Evolutionary conservation across 1,140 invertebrate genomes (phyloP).

Genomic region (Pectinophora gossypiella): DNA sequence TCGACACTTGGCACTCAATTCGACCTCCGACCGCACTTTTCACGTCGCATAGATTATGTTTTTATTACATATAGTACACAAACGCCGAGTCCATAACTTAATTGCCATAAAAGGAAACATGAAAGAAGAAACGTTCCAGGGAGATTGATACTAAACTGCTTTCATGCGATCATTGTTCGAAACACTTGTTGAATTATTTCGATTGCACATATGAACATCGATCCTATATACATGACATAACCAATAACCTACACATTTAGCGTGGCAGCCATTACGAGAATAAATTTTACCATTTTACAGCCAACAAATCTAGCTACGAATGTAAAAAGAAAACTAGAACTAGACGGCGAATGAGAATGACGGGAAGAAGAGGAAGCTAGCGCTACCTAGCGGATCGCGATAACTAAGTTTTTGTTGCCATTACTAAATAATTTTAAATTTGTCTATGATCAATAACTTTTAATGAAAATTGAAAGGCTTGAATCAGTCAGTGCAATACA

Average conservation of each 20-base stretch:
- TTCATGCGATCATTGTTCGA: conserved; percentile 57
- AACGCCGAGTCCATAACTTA: conserved; percentile 68
- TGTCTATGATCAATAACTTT: too few species aligned
- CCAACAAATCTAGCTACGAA: conserved; percentile 55
- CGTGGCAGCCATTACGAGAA: conserved; percentile 72
- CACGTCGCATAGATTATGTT: conserved; percentile 64
- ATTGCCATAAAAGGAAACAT: conserved; percentile 70
- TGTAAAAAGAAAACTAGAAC: conserved; percentile 11
- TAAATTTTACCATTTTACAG: conserved; percentile 60
- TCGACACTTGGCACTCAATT: conserved; percentile 60
- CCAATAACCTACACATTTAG: conserved; percentile 65
- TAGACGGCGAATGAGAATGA: conserved; percentile 38
- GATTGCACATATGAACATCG: conserved; percentile 37
- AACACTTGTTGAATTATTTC: conserved; percentile 49
- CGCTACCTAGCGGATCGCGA: neutral
- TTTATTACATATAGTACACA: conserved; percentile 63
- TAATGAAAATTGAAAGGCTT: too few species aligned
- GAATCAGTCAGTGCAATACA: too few species aligned
- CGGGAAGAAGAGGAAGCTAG: conserved; percentile 39
- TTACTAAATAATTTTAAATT: conserved; percentile 9
- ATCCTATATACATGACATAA: conserved; percentile 65
- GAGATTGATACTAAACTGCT: conserved; percentile 54
- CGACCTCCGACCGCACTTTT: conserved; percentile 54
- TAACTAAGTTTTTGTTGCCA: conserved; percentile 25
- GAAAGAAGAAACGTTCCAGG: conserved; percentile 64